Conservation (phyloP, 1,140 invertebrate genomes). For the Dermatophagoides farinae region DNA sequence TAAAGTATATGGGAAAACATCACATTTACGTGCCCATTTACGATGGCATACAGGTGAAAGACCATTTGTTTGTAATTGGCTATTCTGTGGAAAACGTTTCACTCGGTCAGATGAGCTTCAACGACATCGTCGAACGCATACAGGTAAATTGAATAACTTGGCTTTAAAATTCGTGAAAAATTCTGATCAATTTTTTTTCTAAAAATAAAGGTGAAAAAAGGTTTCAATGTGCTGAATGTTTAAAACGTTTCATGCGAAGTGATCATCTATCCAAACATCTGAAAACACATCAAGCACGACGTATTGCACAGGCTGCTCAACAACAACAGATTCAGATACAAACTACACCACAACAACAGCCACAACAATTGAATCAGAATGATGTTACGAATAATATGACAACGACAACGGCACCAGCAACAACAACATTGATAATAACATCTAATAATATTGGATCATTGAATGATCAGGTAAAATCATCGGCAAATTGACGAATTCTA, state of each 20-base stretch:
- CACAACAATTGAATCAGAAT: too few species aligned
- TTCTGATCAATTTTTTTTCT: conserved; percentile 12
- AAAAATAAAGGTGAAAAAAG: conserved; percentile 50
- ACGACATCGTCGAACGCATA: conserved; percentile 34
- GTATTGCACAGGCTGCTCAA: not conserved
- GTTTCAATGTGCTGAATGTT: conserved; percentile 56
- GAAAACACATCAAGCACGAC: conserved; percentile 52
- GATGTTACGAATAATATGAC: not conserved
- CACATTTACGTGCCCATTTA: conserved; percentile 26
- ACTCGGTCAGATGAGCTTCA: conserved; percentile 36
- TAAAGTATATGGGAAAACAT: conserved; percentile 22
- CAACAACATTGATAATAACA: too few species aligned
- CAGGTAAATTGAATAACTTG: conserved; percentile 23
- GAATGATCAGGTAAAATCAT: not conserved
- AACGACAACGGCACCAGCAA: not conserved
- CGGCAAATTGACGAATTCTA: not conserved
- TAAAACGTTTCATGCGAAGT: conserved; percentile 66
- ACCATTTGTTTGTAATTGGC: conserved; percentile 74
- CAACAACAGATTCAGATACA: not conserved
- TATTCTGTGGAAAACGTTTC: conserved; percentile 67
- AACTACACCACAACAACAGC: too few species aligned
- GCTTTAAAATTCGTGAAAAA: conserved; percentile 6
- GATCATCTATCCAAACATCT: conserved; percentile 72
- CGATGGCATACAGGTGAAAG: conserved; percentile 74
- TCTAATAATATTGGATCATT: too few species aligned